Base-by-base conservation (phyloP, 2,797 vertebrate species). In the Anguilla obscura region DNA sequence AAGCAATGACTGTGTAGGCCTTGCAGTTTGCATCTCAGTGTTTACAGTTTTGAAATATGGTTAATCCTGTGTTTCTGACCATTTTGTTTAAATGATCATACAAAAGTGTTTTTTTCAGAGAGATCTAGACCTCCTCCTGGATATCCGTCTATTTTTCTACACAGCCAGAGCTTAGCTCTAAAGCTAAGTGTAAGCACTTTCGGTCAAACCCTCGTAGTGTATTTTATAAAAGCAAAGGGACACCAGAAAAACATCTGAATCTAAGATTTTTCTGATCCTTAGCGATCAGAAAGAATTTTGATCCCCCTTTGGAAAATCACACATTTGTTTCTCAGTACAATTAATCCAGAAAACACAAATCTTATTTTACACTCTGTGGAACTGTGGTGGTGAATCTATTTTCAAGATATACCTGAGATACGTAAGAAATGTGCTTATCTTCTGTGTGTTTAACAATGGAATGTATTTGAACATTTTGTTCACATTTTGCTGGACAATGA, bases 151-250 rank as follows among this genome's bases (percentile, higher is more conserved):
- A 27, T 69, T 69, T 69, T 2, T 76, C 33, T 40, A 52, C 66
- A 87, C 87, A 85, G 88, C 89, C 3, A 36, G 69, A 88, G 87
- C 86, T 88, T 87, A 48, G 10, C 58, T 50, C 48, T 80, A 33
- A 91, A 91, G 91, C 89, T 85, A 91, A 91, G 90, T 84, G 60
- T 86, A 90, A 89, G 89, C 86, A 89, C 12, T n/a, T 2, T 33
- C n/a, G 58, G 69, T 86, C 40, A n/a, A 24, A 86, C 86, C 27
- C 12, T 50, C 83, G 30, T 56, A 85, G 30, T n/a, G 3, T 1
- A 36, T 27, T 50, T 27, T 86, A 36, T 85, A 18, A n/a, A 60
- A 85, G 36, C 12, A 16, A 0, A 1, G 7, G 48, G 24, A 54
- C 24, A 48, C 27, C 9, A n/a, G 80, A 54, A 9, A 5, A 50